These are phyloP conservation scores for Priocnemis perturbator DNA, from an alignment of 2,888 invertebrate genomes.

Conservation along the genomic window DNA sequence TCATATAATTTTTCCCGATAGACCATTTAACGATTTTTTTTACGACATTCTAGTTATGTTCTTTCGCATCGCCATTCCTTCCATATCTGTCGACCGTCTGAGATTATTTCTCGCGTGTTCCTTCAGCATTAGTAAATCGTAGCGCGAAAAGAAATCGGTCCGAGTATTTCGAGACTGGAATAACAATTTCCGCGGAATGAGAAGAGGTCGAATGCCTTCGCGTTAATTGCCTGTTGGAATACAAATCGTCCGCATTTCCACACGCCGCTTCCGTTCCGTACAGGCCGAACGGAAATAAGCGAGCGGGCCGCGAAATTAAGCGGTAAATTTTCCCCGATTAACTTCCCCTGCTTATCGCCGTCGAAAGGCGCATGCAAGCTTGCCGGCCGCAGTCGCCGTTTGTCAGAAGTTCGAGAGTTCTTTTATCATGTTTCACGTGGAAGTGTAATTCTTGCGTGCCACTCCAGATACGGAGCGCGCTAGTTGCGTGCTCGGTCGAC, in stretches of 20 bases:
- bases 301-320: constrained; percentile 9
- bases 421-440: constrained; percentile 2
- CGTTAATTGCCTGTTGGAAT: neutral
- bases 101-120: too few species aligned
- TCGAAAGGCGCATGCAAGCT: constrained; percentile 4
- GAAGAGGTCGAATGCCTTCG: neutral
- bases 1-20: too few species aligned
- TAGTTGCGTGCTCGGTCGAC: neutral
- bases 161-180: too few species aligned
- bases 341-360: constrained; percentile 1
- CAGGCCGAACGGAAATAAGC: neutral
- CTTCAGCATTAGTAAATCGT: too few species aligned
- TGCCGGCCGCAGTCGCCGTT: constrained; percentile 8
- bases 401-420: constrained; percentile 13
- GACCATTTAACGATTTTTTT: too few species aligned
- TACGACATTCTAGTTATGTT: too few species aligned
- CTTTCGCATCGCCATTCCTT: too few species aligned
- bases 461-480: constrained; percentile 11
- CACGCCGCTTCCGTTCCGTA: neutral
- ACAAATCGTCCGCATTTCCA: neutral
- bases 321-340: constrained; percentile 12
- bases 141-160: too few species aligned
- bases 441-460: constrained; percentile 16
- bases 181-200: too few species aligned
- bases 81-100: too few species aligned